phyloP scores from a whole-genome alignment of 2,113 vertebrate genomes.

The Scopus umbretta region DNA sequence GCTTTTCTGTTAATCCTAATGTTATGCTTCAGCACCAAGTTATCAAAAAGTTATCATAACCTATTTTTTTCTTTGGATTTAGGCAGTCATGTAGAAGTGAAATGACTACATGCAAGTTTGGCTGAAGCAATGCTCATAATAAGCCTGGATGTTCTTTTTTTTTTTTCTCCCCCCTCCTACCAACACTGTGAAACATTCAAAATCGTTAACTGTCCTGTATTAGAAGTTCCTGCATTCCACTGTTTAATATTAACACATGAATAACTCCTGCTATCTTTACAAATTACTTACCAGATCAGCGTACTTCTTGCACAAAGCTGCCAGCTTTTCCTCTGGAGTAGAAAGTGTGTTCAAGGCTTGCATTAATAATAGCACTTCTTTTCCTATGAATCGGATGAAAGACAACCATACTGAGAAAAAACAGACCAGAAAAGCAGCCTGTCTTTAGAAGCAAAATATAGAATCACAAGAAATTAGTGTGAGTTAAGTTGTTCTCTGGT shows the following conservation, averaged over 20 bases:
- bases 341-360: slow-evolving; percentile 92
- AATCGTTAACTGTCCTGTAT: not conserved
- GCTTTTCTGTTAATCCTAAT: not conserved
- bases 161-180: not conserved
- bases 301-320: slow-evolving; percentile 98
- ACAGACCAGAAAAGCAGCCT: not conserved
- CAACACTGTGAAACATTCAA: not conserved
- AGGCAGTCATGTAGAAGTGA: slow-evolving; percentile 2
- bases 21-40: not conserved
- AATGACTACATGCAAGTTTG: not conserved
- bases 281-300: slow-evolving; percentile 90
- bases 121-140: not conserved
- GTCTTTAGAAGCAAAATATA: not conserved
- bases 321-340: slow-evolving; percentile 95
- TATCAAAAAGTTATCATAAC: not conserved
- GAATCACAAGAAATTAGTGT: not conserved
- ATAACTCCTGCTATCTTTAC: not conserved
- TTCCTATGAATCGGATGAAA: slow-evolving; percentile 77
- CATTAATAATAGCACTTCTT: slow-evolving; percentile 96
- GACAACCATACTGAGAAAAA: not conserved
- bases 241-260: not conserved
- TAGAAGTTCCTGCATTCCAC: not conserved
- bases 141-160: not conserved
- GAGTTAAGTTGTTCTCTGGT: not conserved
- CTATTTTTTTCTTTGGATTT: not conserved